These are phyloP conservation scores for Heliconius sara DNA, from an alignment of 2,888 invertebrate species.

Conservation along the genomic window DNA sequence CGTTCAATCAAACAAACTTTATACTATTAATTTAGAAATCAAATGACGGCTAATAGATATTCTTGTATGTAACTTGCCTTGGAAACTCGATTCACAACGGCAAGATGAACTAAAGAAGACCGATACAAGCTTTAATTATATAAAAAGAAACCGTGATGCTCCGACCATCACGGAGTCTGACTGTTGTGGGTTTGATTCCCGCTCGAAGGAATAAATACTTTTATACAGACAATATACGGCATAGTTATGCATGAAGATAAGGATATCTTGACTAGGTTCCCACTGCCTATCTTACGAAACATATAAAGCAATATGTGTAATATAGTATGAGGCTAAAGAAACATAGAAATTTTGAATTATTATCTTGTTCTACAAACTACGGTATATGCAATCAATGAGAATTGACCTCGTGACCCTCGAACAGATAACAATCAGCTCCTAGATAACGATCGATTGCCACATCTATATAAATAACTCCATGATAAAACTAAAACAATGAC, in stretches of 20 bases:
- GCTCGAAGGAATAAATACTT: not conserved
- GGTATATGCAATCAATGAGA: not conserved
- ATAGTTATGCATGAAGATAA: not conserved
- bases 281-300: not conserved
- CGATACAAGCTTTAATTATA: not conserved
- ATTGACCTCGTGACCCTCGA: not conserved
- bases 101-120: not conserved
- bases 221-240: not conserved
- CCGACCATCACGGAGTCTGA: not conserved
- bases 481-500: slow-evolving; percentile 68
- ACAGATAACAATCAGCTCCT: not conserved
- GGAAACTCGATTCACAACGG: not conserved
- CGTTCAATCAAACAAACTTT: no score
- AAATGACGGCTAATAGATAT: not conserved
- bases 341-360: not conserved
- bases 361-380: not conserved
- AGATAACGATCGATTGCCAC: slow-evolving; percentile 20
- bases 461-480: slow-evolving; percentile 41
- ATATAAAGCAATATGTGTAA: not conserved
- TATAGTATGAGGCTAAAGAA: not conserved
- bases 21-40: not conserved
- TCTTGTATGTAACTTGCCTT: not conserved
- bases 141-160: not conserved
- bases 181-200: not conserved
- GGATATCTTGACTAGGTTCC: no score